Evolutionary conservation across 2,797 vertebrate species (phyloP), one percentile per base, ranked within the genome.

Genomic region (Cercopithecus mitis): DNA sequence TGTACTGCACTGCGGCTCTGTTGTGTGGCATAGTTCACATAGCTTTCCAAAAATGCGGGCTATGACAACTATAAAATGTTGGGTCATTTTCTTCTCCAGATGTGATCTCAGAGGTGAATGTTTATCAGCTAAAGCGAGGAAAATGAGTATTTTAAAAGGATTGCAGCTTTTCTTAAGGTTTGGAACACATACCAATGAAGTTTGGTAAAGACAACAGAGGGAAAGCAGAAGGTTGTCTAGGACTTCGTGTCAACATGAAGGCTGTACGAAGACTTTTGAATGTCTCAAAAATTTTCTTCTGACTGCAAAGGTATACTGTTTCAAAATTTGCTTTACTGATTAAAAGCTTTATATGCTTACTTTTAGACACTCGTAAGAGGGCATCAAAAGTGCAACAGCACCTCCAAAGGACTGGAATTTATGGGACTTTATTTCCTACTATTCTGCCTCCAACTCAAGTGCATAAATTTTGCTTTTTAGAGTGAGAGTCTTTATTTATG

Each of bases 351-450:
- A 39, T 61, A 27, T 22, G 76, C 76, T 84, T 94, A 33, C 19
- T 79, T 87, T 45, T 47, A 94, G 20, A n/a, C 4, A 55, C 24
- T 87, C 19, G 45, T 41, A 80, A 76, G 15, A 85, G 15, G 39
- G 33, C 12, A 75, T n/a, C 25, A 3, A 43, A 89, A 57, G 27
- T 57, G 19, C 36, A 52, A 36, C 12, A 64, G 33, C 24, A 50
- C 10, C 64, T 92, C 14, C 22, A n/a, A 33, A 82, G 47, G 22
- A 55, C 50, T 52, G 27, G 19, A 80, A 79, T 61, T 72, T 39
- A 47, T 17, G n/a, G 41, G 64, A 77, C 79, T 88, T 82, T 43
- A 75, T 77, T 92, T 94, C 52, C 45, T 75, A 73, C 79, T 92
- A 85, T 75, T 81, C 52, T 88, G 33, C 45, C 70, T 77, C 1